Conservation (phyloP, 2,113 vertebrate species). For the Menura novaehollandiae region DNA sequence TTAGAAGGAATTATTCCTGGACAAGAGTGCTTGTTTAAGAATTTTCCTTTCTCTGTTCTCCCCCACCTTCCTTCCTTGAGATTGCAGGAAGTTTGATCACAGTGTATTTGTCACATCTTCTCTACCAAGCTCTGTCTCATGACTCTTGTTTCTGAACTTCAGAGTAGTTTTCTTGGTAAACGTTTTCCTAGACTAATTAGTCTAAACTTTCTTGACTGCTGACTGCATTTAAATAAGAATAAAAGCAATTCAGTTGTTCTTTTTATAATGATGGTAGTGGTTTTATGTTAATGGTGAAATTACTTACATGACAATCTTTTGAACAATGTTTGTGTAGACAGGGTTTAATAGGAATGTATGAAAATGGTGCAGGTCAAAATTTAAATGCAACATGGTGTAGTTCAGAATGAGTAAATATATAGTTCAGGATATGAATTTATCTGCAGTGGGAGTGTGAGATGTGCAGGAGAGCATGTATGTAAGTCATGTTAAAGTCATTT, state of each 20-base stretch:
- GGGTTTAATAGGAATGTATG: not conserved
- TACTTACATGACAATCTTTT: not conserved
- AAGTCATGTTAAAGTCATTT: not conserved
- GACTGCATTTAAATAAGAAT: not conserved
- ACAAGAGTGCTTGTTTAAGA: constrained; percentile 58
- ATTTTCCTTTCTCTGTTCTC: not conserved
- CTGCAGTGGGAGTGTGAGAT: not conserved
- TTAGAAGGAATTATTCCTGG: constrained; percentile 65
- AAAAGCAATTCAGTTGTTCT: not conserved
- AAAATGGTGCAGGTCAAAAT: not conserved
- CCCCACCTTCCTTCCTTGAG: not conserved
- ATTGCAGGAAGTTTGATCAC: not conserved
- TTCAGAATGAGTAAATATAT: not conserved
- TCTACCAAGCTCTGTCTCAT: not conserved
- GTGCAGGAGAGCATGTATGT: not conserved
- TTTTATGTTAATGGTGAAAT: not conserved
- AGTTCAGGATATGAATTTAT: not conserved
- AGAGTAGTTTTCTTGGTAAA: constrained; percentile 33
- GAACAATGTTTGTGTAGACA: not conserved
- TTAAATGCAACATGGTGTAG: not conserved
- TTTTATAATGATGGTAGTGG: not conserved
- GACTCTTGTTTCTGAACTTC: not conserved
- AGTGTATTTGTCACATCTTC: not conserved
- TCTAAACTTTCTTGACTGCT: not conserved
- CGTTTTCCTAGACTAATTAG: not conserved